Conservation (phyloP, 2,797 vertebrate species). For the Xenops minutus region DNA sequence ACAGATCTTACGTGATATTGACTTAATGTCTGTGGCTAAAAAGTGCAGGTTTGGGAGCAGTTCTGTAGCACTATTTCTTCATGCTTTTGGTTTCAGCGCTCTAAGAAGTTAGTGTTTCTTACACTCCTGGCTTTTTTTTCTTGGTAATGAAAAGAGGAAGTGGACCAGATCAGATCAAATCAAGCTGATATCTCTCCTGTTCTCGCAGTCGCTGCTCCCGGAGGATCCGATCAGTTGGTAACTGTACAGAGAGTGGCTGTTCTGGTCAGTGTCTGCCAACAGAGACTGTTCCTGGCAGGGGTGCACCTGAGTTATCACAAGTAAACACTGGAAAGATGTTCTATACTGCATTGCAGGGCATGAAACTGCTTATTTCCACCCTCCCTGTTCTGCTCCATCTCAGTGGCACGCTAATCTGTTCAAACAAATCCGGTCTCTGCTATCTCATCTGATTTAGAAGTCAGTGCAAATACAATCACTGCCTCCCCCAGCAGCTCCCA, state of each 20-base stretch:
- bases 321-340: neutral
- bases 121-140: neutral
- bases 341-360: constrained; percentile 49
- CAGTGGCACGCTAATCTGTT: neutral
- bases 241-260: neutral
- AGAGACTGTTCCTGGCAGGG: constrained; percentile 54
- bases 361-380: neutral
- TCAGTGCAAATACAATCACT: neutral
- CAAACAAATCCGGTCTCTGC: neutral
- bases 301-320: constrained; percentile 15
- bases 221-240: constrained; percentile 3
- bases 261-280: constrained; percentile 35
- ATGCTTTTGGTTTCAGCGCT: neutral
- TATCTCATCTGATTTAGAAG: neutral
- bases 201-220: neutral
- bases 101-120: neutral
- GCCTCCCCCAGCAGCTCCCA: neutral
- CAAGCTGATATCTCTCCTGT: neutral
- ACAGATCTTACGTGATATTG: neutral
- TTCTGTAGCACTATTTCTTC: neutral
- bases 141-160: constrained; percentile 27
- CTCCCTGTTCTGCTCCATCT: neutral
- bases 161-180: neutral
- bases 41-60: neutral
- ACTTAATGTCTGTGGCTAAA: neutral